Evolutionary conservation across 2,888 invertebrate species (phyloP).

Genomic region (Hipparchia semele): DNA sequence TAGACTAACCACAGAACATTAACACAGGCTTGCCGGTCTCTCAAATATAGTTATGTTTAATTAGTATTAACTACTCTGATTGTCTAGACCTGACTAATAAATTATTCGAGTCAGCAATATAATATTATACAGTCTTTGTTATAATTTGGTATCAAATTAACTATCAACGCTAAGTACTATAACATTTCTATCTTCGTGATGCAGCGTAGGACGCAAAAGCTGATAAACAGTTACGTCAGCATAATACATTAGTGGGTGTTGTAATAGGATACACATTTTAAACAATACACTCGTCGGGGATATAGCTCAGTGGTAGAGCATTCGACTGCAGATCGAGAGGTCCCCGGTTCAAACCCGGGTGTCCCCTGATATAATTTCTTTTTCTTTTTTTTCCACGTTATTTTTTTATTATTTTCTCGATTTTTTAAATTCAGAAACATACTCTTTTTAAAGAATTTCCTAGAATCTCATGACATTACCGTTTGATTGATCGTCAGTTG

Average conservation of each 20-base stretch:
- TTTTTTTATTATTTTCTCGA: slow-evolving; percentile 30
- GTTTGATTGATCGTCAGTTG: slow-evolving; percentile 12
- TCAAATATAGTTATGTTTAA: too few species aligned
- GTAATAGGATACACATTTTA: slow-evolving; percentile 1
- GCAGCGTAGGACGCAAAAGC: slow-evolving; percentile 10
- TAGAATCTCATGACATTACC: background rate
- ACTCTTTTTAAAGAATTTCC: too few species aligned
- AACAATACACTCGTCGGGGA: slow-evolving; percentile 52
- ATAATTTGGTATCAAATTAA: background rate
- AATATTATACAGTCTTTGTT: background rate
- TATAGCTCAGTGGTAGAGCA: slow-evolving; percentile 83
- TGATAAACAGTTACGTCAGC: slow-evolving; percentile 12
- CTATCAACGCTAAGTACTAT: background rate
- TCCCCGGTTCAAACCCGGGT: slow-evolving; percentile 83
- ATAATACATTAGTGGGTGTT: background rate
- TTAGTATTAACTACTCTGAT: too few species aligned
- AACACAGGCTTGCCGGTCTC: too few species aligned
- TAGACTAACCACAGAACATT: too few species aligned
- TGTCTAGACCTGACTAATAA: too few species aligned
- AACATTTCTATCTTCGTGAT: background rate
- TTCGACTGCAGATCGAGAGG: slow-evolving; percentile 83
- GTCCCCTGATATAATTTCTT: slow-evolving; percentile 61
- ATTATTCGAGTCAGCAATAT: background rate
- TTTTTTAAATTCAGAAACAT: background rate
- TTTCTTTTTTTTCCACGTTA: slow-evolving; percentile 48